Evolutionary conservation across 2,797 vertebrate species (phyloP).

Genomic region (Hephaestus fuliginosus): DNA sequence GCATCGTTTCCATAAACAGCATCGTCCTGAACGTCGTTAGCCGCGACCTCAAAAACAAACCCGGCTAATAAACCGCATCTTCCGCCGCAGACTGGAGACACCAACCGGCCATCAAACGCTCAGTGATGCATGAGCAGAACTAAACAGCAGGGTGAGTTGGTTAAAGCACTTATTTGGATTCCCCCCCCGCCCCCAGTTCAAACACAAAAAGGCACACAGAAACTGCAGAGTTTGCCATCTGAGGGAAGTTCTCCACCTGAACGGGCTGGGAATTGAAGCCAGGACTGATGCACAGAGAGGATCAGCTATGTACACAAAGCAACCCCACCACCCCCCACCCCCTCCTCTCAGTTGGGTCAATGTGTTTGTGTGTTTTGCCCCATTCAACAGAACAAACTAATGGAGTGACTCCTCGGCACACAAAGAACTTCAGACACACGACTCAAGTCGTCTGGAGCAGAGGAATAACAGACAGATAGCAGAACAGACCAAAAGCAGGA

Average conservation of each 20-base stretch:
- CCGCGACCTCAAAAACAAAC: conserved; percentile 43
- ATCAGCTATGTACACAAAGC: conserved; percentile 57
- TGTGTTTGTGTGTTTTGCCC: conserved; percentile 60
- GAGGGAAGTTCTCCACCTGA: conserved; percentile 28
- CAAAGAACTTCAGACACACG: conserved; percentile 56
- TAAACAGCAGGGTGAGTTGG: conserved; percentile 30
- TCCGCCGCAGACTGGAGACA: conserved; percentile 44
- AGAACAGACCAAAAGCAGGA: conserved; percentile 13
- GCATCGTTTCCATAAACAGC: conserved; percentile 46
- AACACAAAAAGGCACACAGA: conserved; percentile 8
- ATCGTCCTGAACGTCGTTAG: conserved; percentile 40
- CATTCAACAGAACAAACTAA: conserved; percentile 57
- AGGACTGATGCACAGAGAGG: conserved; percentile 37
- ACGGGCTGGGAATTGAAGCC: conserved; percentile 18
- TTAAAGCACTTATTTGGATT: conserved; percentile 43
- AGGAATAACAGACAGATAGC: conserved; percentile 28
- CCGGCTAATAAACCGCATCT: conserved; percentile 45
- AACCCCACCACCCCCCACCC: conserved; percentile 7
- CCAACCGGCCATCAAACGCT: conserved; percentile 30
- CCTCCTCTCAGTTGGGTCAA: conserved; percentile 24
- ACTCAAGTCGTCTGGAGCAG: conserved; percentile 47
- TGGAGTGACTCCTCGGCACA: conserved; percentile 51
- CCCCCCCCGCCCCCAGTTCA: neutral
- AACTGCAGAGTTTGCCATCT: neutral
- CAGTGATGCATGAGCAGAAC: conserved; percentile 47